phyloP scores from a whole-genome alignment of 2,888 invertebrate species.

The Idaea biselata region DNA sequence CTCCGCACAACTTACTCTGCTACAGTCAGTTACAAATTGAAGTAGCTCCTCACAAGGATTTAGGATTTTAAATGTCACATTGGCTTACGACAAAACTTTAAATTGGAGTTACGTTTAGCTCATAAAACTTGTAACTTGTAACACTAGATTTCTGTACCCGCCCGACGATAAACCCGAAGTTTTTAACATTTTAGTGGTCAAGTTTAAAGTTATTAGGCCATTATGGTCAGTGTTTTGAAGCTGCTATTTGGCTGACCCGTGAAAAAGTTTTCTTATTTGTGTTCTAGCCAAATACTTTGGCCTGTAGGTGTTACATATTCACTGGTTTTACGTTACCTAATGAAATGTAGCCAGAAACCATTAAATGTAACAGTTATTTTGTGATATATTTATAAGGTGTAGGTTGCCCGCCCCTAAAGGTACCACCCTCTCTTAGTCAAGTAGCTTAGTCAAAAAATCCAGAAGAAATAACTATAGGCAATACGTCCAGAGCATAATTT shows the following conservation, averaged over 20 bases:
- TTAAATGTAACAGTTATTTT: not conserved
- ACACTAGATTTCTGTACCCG: conserved; percentile 18
- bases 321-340: not conserved
- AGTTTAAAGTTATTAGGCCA: conserved; percentile 23
- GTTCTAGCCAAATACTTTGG: conserved; percentile 2
- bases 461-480: too few relatives aligned
- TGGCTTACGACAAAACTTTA: conserved; percentile 48
- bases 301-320: not conserved
- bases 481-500: too few relatives aligned
- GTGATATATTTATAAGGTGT: too few relatives aligned
- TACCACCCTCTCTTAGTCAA: too few relatives aligned
- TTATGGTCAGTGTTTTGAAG: conserved; percentile 8
- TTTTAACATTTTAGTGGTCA: conserved; percentile 26
- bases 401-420: too few relatives aligned
- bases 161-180: conserved; percentile 19
- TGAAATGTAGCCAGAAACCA: not conserved
- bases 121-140: conserved; percentile 35
- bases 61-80: conserved; percentile 58
- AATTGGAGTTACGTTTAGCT: conserved; percentile 45
- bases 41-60: conserved; percentile 60
- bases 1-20: conserved; percentile 54
- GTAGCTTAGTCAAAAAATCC: too few relatives aligned
- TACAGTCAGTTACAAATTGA: conserved; percentile 69
- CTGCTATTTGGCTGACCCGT: conserved; percentile 5
- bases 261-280: conserved; percentile 4